phyloP scores from a whole-genome alignment of 2,888 invertebrate genomes.

The Catocala nupta region DNA sequence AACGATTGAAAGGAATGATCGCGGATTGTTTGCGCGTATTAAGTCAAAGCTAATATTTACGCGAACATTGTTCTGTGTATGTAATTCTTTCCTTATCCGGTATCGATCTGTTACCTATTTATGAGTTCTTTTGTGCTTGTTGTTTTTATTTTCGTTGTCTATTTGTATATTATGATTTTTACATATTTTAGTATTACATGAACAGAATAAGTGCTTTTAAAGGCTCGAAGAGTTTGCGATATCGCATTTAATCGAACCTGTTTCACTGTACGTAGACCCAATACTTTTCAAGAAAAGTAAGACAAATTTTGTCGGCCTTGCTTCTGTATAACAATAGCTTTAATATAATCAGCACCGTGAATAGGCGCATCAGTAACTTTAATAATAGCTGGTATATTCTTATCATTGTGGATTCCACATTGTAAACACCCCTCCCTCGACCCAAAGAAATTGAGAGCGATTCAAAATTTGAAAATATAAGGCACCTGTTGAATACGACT shows the following conservation, averaged over 20 bases:
- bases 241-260: too few species aligned
- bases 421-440: neutral
- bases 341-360: too few species aligned
- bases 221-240: too few species aligned
- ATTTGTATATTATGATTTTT: neutral
- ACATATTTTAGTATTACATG: too few species aligned
- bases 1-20: slow-evolving; percentile 1
- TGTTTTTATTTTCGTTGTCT: neutral
- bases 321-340: too few species aligned
- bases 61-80: slow-evolving; percentile 12
- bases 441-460: neutral
- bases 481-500: neutral
- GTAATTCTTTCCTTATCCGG: slow-evolving; percentile 7
- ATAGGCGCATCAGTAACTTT: too few species aligned
- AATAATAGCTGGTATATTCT: too few species aligned
- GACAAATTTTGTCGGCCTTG: too few species aligned
- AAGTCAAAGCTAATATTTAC: slow-evolving; percentile 24
- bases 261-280: neutral
- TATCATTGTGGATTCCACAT: too few species aligned
- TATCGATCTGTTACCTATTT: neutral
- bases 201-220: too few species aligned
- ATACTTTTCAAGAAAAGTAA: too few species aligned
- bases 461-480: neutral
- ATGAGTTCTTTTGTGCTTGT: neutral
- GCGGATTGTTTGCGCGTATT: slow-evolving; percentile 16